Base-by-base conservation (phyloP, 2,888 invertebrate genomes). In the Cinara cedri region DNA sequence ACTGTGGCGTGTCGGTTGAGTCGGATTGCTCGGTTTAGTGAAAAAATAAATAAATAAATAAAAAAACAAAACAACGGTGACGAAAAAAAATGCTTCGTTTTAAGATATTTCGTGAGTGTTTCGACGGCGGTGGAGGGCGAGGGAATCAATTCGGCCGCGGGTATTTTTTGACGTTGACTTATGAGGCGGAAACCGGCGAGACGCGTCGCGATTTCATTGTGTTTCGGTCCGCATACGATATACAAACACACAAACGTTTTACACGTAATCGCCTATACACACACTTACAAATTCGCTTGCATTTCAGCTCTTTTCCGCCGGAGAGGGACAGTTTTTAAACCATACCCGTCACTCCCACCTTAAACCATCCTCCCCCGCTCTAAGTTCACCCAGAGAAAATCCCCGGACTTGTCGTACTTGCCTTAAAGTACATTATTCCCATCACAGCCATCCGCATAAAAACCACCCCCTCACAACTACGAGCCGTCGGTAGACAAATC, bases 151-250 rank as follows among this genome's bases (percentile, higher is more conserved):
- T 70, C 34, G 68, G 19, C 14, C 16, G 57, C 34, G 66, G 16
- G 34, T 70, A 70, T 26, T 51, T 70, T 70, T 70, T 34, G 54
- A 70, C 70, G 54, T 70, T 70, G 70, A 70, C 70, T 70, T 70
- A 70, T 70, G 70, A 70, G 51, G 70, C 54, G 34, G 34, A 54
- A 42, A 54, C 19, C 19, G 8, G 34, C 51, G 34, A 34, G 11
- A 70, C 70, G 54, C 54, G n/a, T 70, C 70, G 19, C 46, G 66
- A 66, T 66, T 46, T 46, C 66, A 66, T 46, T 66, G 65, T 66
- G 46, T 66, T 49, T 16, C 34, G 34, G 16, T 16, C 19, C 21
- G 4, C 1, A 24, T 16, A 46, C 44, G 19, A 63, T 34, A n/a
- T n/a, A n/a, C n/a, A 63, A 16, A 62, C 16, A 14, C 26, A 24